Evolutionary conservation across 2,888 invertebrate genomes (phyloP), one percentile per base, ranked within the genome.

Genomic region (Coremacera marginata): DNA sequence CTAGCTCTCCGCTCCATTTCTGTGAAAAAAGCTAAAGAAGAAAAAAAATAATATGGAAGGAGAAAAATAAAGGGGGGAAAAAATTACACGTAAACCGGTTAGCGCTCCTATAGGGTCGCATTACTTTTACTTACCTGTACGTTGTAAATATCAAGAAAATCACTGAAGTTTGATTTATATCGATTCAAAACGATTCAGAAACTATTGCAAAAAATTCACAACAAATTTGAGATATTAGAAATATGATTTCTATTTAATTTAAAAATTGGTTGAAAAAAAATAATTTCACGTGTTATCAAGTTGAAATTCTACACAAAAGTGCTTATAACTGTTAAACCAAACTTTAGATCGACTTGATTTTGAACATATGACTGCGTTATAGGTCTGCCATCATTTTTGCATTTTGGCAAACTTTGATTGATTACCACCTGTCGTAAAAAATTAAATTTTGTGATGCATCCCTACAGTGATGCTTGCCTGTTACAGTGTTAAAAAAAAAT

Each of bases 191-290:
- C 3, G 31, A 31, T 31, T 31, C 31, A 31, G 5, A 31, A 31
- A 31, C 31, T 31, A 31, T 31, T 31, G 31, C 3, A 31, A 31
- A 31, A 31, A 31, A 31, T 31, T 31, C 31, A 31, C 31, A 31
- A 31, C 5, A 31, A 31, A 31, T 31, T 31, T 31, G 31, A 31
- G 31, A 31, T 31, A 5, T 31, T 31, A 31, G 31, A 31, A 31
- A 31, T 31, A 31, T 31, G 31, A 31, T 31, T 31, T 31, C 3
- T 31, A 31, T 31, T 31, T 31, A 31, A 31, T 31, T 65, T 16
- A 31, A 65, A 34, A 65, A 65, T 34, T 65, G 31, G 27, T 16
- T 34, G 37, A n/a, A 65, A 65, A 65, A 65, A 65, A n/a, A 65
- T 37, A 63, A 31, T 31, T 25, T 25, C 34, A 63, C 63, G 25